A percentile compares a stretch with the other conserved stretches of the same genome.
Evolutionary conservation across 2,888 invertebrate genomes (phyloP).

Genomic region (Drosophila setosimentum): DNA sequence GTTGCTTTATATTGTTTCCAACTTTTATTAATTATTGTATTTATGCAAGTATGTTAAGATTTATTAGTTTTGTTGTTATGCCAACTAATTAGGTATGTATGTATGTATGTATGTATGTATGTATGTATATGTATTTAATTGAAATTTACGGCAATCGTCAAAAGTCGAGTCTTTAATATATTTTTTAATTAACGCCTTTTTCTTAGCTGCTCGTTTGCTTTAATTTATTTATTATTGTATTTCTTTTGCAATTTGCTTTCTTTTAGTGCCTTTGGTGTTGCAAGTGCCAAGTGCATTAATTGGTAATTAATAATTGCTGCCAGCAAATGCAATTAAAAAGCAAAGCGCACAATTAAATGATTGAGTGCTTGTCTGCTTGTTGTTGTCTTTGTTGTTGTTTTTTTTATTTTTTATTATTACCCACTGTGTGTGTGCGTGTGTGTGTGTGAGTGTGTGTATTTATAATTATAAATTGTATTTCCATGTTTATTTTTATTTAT

Average conservation of each 20-base stretch:
- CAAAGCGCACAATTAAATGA: slow-evolving; percentile 60
- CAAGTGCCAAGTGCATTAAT: slow-evolving; percentile 55
- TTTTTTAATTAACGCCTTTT: slow-evolving; percentile 77
- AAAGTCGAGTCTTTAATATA: slow-evolving; percentile 53
- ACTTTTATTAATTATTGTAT: not conserved
- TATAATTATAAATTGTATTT: slow-evolving; percentile 44
- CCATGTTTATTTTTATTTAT: slow-evolving; percentile 23
- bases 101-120: not conserved
- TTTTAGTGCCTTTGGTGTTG: slow-evolving; percentile 16
- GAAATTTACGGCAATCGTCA: slow-evolving; percentile 37
- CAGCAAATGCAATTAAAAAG: slow-evolving; percentile 61
- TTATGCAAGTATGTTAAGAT: not conserved
- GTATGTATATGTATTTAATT: slow-evolving; percentile 5
- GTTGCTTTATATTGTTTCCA: not conserved
- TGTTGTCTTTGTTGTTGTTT: not conserved
- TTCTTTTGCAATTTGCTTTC: slow-evolving; percentile 18
- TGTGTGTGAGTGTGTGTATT: slow-evolving; percentile 29
- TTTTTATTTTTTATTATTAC: slow-evolving; percentile 12
- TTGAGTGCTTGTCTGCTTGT: slow-evolving; percentile 35
- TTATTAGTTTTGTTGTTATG: not conserved
- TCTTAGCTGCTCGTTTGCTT: slow-evolving; percentile 58
- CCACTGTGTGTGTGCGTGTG: slow-evolving; percentile 12
- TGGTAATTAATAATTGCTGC: slow-evolving; percentile 67
- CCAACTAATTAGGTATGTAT: not conserved
- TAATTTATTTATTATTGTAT: slow-evolving; percentile 28